Percentiles rank a stretch among this genome's conserved stretches.
phyloP scores from a whole-genome alignment of 2,888 invertebrate species.

The Tenthredo livida region DNA sequence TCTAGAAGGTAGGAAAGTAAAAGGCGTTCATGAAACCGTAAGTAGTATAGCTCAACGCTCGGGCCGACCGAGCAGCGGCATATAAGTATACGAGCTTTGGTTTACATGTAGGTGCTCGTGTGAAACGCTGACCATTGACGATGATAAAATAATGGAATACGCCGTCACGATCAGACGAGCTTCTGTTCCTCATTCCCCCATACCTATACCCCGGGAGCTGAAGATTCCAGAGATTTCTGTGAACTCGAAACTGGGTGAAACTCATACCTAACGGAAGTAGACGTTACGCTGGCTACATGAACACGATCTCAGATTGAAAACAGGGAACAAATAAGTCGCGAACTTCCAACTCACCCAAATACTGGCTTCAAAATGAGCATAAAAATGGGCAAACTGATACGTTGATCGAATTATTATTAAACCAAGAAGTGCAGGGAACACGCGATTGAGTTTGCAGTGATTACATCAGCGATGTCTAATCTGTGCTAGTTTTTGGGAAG shows the following conservation, averaged over 20 bases:
- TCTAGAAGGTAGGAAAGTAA: background rate
- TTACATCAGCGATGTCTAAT: background rate
- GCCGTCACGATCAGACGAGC: background rate
- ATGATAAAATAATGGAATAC: background rate
- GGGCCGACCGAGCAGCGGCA: background rate
- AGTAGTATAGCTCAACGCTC: constrained; percentile 27
- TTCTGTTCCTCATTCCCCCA: background rate
- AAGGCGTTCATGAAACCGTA: background rate
- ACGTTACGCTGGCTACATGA: background rate
- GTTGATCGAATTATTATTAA: background rate
- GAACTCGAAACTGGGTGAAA: constrained; percentile 31
- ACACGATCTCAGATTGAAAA: constrained; percentile 4
- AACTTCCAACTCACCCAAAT: background rate
- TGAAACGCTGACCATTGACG: constrained; percentile 10
- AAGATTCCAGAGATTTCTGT: constrained; percentile 21
- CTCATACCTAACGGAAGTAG: background rate
- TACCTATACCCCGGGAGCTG: background rate
- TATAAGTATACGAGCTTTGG: background rate
- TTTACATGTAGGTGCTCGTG: background rate
- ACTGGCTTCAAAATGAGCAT: background rate
- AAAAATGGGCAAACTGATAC: background rate
- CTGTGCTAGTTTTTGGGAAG: background rate
- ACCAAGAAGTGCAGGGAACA: background rate
- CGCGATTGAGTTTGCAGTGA: background rate
- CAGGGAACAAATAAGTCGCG: background rate